Percentiles rank a stretch among this genome's conserved stretches.
phyloP scores from a whole-genome alignment of 2,888 invertebrate species.

The Temnothorax rugatulus region DNA sequence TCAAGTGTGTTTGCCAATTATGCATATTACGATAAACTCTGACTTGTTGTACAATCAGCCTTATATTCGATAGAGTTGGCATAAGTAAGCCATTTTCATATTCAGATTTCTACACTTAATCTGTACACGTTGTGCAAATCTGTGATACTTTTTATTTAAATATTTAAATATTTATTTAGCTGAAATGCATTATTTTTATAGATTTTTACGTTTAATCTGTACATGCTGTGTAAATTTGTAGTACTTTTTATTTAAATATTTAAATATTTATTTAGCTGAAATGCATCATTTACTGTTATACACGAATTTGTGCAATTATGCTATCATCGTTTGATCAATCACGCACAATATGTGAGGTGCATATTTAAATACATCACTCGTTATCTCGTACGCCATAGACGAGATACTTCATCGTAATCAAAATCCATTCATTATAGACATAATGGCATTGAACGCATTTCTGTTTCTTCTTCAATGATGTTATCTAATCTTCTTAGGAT shows the following conservation, averaged over 20 bases:
- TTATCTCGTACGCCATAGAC: constrained; percentile 2
- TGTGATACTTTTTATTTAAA: not conserved
- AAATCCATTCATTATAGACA: not conserved
- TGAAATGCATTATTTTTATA: constrained; percentile 4
- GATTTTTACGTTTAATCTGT: constrained; percentile 5
- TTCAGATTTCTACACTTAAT: constrained; percentile 12
- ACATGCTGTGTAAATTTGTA: not conserved
- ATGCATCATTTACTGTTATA: constrained; percentile 15
- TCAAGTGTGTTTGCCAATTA: constrained; percentile 17
- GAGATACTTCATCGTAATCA: constrained; percentile 25
- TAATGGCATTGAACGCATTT: not conserved
- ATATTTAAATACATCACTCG: constrained; percentile 17
- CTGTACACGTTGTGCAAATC: not conserved
- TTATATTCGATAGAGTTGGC: not conserved
- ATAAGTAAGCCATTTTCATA: not conserved
- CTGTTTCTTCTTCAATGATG: not conserved
- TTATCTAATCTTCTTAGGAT: not conserved
- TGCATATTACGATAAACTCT: constrained; percentile 69
- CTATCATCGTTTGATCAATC: constrained; percentile 23
- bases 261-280: constrained; percentile 3
- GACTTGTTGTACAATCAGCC: constrained; percentile 43
- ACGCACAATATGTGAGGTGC: not conserved
- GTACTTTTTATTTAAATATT: constrained; percentile 8
- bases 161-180: constrained; percentile 14
- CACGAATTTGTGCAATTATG: not conserved